These are phyloP conservation scores for Neodon shergylaensis DNA, from an alignment of 2,113 vertebrate genomes.

Conservation along the genomic window DNA sequence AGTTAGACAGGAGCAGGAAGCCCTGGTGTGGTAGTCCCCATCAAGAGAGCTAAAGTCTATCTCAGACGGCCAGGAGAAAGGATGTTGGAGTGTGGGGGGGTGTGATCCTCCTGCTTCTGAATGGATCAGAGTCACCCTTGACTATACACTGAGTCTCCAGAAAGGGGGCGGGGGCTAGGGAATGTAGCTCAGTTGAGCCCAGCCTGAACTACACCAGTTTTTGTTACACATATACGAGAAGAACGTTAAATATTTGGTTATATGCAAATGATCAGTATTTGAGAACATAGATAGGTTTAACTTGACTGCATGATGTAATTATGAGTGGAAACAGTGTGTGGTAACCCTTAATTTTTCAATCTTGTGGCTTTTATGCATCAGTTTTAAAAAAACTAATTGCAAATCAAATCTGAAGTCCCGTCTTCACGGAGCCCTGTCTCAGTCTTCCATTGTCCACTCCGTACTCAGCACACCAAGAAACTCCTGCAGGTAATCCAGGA, in stretches of 20 bases:
- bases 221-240: not conserved
- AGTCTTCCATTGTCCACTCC: slow-evolving; percentile 55
- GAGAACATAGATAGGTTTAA: not conserved
- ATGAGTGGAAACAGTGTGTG: not conserved
- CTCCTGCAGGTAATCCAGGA: slow-evolving; percentile 70
- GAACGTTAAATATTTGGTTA: not conserved
- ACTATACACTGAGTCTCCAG: not conserved
- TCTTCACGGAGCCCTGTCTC: not conserved
- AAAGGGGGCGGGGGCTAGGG: not conserved
- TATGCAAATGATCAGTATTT: not conserved
- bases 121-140: no score
- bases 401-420: not conserved
- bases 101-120: not conserved
- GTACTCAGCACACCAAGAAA: slow-evolving; percentile 74
- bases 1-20: not conserved
- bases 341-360: not conserved
- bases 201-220: not conserved
- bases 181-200: not conserved
- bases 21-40: not conserved
- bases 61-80: not conserved
- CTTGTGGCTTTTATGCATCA: not conserved
- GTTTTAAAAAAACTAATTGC: not conserved
- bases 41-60: not conserved
- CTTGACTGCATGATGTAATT: not conserved
- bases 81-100: not conserved